Conservation (phyloP, 2,888 invertebrate species). For the Sympetrum striolatum region DNA sequence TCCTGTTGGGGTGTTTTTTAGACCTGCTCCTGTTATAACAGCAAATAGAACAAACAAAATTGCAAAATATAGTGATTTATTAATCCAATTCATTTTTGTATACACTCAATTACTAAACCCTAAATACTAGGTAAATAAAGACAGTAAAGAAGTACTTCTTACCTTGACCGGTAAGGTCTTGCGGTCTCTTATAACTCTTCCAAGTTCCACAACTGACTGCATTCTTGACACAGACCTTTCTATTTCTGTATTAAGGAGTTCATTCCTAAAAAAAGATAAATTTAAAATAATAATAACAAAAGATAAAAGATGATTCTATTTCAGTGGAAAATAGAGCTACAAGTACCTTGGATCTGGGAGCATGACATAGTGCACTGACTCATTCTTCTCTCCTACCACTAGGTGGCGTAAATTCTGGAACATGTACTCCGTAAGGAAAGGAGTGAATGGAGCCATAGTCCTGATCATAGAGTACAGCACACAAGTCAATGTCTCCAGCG, state of each 20-base stretch:
- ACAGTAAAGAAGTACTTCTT: neutral
- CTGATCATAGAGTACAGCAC: slow-evolving; percentile 88
- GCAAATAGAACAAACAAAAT: no score
- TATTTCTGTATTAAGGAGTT: slow-evolving; percentile 81
- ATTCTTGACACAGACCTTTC: slow-evolving; percentile 90
- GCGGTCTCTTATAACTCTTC: slow-evolving; percentile 89
- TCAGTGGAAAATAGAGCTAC: slow-evolving; percentile 32
- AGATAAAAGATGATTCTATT: slow-evolving; percentile 1
- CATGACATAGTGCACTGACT: slow-evolving; percentile 92
- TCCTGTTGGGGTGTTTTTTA: no score
- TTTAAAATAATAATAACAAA: slow-evolving; percentile 32
- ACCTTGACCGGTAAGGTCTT: slow-evolving; percentile 91
- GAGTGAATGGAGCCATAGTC: slow-evolving; percentile 97
- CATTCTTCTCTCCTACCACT: slow-evolving; percentile 64
- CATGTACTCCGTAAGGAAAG: slow-evolving; percentile 94
- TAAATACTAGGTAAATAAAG: neutral
- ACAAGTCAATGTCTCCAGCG: slow-evolving; percentile 86
- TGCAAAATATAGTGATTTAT: no score
- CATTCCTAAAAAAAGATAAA: slow-evolving; percentile 57
- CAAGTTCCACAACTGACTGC: slow-evolving; percentile 95
- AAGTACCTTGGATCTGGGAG: slow-evolving; percentile 72
- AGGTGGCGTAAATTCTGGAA: slow-evolving; percentile 84
- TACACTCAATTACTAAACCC: no score
- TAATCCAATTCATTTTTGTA: no score
- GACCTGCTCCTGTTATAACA: no score